Evolutionary conservation across 1,140 invertebrate genomes (phyloP).

Genomic region (Hylaeus anthracinus): DNA sequence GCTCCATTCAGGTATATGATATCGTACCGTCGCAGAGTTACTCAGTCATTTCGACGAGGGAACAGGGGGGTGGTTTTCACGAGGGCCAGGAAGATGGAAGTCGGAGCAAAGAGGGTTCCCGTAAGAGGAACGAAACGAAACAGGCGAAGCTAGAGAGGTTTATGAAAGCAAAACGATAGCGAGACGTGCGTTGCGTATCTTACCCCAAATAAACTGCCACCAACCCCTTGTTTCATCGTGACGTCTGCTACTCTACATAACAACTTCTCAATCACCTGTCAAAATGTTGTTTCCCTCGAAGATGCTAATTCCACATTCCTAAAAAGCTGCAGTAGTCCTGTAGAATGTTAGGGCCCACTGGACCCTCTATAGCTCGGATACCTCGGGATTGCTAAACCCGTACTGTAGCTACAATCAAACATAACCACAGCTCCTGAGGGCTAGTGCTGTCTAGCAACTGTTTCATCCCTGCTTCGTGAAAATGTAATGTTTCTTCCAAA

Average conservation of each 20-base stretch:
- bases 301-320: neutral
- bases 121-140: slow-evolving; percentile 44
- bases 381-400: no score
- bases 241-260: slow-evolving; percentile 14
- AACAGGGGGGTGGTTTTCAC: slow-evolving; percentile 23
- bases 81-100: slow-evolving; percentile 29
- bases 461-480: no score
- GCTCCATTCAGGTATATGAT: neutral
- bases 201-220: slow-evolving; percentile 43
- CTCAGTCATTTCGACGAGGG: slow-evolving; percentile 28
- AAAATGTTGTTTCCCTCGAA: neutral
- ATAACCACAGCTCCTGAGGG: no score
- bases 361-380: no score
- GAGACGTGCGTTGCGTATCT: slow-evolving; percentile 70
- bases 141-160: slow-evolving; percentile 50
- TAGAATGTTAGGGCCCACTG: no score
- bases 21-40: slow-evolving; percentile 31
- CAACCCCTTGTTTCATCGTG: slow-evolving; percentile 54
- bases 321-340: neutral
- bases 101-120: slow-evolving; percentile 28
- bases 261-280: neutral
- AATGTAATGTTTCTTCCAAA: no score
- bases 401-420: no score
- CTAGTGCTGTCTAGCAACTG: no score
- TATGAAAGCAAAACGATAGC: slow-evolving; percentile 72